These are phyloP conservation scores for Drosophila cracens DNA, from an alignment of 2,888 invertebrate genomes.

Conservation along the genomic window DNA sequence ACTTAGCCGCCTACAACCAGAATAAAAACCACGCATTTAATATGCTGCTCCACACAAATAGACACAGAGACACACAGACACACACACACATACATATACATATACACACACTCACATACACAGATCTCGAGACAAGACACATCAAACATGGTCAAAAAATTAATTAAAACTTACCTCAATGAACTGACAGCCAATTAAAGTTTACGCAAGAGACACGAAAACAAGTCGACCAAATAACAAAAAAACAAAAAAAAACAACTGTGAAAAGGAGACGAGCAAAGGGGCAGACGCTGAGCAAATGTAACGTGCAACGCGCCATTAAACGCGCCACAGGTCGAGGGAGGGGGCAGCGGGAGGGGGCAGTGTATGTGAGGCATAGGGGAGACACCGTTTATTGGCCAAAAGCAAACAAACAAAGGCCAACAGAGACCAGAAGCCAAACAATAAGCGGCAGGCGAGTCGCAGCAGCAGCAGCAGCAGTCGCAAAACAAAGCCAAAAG, in stretches of 20 bases:
- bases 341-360: neutral
- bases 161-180: slow-evolving; percentile 77
- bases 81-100: neutral
- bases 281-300: slow-evolving; percentile 39
- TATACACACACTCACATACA: neutral
- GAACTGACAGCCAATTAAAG: slow-evolving; percentile 78
- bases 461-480: slow-evolving; percentile 23
- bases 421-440: slow-evolving; percentile 67
- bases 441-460: slow-evolving; percentile 54
- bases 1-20: slow-evolving; percentile 31
- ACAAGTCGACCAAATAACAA: slow-evolving; percentile 47
- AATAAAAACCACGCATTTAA: slow-evolving; percentile 32
- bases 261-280: slow-evolving; percentile 13
- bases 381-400: slow-evolving; percentile 69
- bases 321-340: slow-evolving; percentile 45
- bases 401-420: slow-evolving; percentile 73
- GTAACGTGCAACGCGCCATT: slow-evolving; percentile 72
- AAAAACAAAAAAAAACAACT: slow-evolving; percentile 12
- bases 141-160: slow-evolving; percentile 56
- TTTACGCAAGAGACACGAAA: slow-evolving; percentile 67
- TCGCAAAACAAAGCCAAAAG: slow-evolving; percentile 46
- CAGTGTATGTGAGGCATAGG: neutral
- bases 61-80: neutral
- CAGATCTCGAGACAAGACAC: slow-evolving; percentile 7
- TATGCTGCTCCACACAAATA: slow-evolving; percentile 16